Conservation (phyloP, 2,797 vertebrate genomes). For the Garrulus glandarius region DNA sequence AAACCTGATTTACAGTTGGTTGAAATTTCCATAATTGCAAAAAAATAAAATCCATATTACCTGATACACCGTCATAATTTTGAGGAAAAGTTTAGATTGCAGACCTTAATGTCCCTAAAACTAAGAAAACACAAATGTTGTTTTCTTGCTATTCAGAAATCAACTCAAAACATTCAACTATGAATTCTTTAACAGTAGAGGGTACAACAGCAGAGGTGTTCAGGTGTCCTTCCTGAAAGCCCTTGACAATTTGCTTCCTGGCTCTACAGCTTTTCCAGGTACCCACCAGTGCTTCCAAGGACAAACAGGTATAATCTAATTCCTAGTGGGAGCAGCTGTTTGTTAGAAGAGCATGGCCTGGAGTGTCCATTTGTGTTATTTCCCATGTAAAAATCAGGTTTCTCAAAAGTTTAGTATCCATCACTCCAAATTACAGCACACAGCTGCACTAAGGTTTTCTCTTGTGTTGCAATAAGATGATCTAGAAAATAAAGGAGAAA, state of each 20-base stretch:
- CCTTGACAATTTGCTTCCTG: neutral
- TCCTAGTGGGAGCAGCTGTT: neutral
- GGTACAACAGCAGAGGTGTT: neutral
- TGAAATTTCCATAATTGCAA: neutral
- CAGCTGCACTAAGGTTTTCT: neutral
- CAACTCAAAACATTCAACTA: neutral
- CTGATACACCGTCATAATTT: accelerated
- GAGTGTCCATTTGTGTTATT: neutral
- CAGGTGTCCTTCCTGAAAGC: neutral
- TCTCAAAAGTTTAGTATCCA: neutral
- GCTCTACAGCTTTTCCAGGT: neutral
- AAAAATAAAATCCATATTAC: neutral
- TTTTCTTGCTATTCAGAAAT: neutral
- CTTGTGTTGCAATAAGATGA: neutral
- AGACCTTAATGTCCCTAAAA: neutral
- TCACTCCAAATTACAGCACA: neutral
- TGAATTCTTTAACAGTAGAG: neutral
- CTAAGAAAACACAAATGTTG: neutral
- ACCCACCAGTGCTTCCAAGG: neutral
- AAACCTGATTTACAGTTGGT: neutral
- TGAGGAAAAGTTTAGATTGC: neutral
- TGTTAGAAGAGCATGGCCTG: neutral
- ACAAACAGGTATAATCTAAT: neutral
- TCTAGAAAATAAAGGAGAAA: neutral
- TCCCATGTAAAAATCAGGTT: neutral